Percentiles rank a stretch among this genome's conserved stretches.
Conservation (phyloP, 2,797 vertebrate genomes). For the Xenentodon cancila region DNA sequence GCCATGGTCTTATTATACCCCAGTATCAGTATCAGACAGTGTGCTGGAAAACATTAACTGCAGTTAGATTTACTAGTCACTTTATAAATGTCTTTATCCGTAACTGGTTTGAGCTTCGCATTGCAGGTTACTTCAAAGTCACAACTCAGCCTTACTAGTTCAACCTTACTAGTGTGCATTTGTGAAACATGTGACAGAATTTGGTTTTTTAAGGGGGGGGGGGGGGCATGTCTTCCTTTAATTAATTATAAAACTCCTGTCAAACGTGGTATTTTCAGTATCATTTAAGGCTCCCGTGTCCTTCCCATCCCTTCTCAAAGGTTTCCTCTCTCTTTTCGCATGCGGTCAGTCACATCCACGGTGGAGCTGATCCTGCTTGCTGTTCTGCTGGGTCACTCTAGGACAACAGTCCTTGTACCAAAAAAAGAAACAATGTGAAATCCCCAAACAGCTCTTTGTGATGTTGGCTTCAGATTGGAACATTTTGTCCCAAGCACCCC, state of each 20-base stretch:
- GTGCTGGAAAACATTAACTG: too few species aligned
- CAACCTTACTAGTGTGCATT: background rate
- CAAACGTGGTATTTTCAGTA: background rate
- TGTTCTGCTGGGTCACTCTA: conserved; percentile 29
- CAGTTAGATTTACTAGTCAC: too few species aligned
- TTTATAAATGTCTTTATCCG: too few species aligned
- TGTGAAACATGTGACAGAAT: conserved; percentile 3
- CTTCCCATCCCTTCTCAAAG: conserved; percentile 11
- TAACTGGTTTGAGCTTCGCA: too few species aligned
- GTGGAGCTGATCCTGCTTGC: conserved; percentile 23
- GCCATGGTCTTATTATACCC: too few species aligned
- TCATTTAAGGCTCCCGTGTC: conserved; percentile 6
- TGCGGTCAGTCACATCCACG: conserved; percentile 17
- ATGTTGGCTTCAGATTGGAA: conserved; percentile 60
- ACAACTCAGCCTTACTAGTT: background rate
- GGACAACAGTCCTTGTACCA: conserved; percentile 22
- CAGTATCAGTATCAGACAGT: too few species aligned
- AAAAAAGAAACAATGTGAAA: conserved; percentile 55
- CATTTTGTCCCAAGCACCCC: conserved; percentile 68
- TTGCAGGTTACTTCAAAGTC: too few species aligned
- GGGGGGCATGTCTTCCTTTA: background rate
- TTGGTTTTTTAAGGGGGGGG: too few species aligned
- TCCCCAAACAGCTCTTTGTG: conserved; percentile 44
- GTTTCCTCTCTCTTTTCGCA: conserved; percentile 13
- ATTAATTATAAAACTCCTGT: conserved; percentile 15